These are phyloP conservation scores for Eustalomyia histrio DNA, from an alignment of 2,888 invertebrate species.

Conservation along the genomic window DNA sequence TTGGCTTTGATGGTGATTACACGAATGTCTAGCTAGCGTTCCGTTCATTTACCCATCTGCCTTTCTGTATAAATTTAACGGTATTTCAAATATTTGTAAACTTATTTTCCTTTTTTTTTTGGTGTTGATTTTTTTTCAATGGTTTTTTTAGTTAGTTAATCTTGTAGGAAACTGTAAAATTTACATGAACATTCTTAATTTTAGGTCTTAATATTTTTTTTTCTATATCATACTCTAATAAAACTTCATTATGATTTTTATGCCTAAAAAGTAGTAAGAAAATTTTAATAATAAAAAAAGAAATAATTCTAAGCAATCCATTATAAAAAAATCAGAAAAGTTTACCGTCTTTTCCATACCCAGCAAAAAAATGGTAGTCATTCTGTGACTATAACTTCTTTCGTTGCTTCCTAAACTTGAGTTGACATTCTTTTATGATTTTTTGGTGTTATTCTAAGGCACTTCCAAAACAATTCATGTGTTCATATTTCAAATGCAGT, in stretches of 20 bases:
- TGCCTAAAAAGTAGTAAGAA: neutral
- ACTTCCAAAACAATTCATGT: too few relatives aligned
- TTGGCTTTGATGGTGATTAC: conserved; percentile 26
- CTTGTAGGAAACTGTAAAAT: conserved; percentile 17
- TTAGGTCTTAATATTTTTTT: neutral
- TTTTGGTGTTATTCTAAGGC: too few relatives aligned
- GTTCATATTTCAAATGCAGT: too few relatives aligned
- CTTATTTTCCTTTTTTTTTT: neutral
- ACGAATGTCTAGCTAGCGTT: neutral
- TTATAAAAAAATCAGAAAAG: too few relatives aligned
- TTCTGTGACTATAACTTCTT: too few relatives aligned
- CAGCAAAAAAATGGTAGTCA: too few relatives aligned
- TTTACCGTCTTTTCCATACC: too few relatives aligned
- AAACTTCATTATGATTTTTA: neutral
- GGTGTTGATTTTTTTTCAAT: neutral
- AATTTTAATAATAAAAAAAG: neutral
- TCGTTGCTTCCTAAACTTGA: too few relatives aligned
- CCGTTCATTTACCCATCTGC: neutral
- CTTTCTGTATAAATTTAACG: neutral
- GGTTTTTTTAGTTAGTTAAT: neutral
- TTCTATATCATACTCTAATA: neutral
- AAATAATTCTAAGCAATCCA: too few relatives aligned
- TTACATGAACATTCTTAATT: conserved; percentile 31
- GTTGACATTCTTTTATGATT: too few relatives aligned
- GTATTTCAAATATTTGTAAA: neutral